These are phyloP conservation scores for Ypsolopha scabrella DNA, from an alignment of 2,888 invertebrate genomes.

Conservation along the genomic window DNA sequence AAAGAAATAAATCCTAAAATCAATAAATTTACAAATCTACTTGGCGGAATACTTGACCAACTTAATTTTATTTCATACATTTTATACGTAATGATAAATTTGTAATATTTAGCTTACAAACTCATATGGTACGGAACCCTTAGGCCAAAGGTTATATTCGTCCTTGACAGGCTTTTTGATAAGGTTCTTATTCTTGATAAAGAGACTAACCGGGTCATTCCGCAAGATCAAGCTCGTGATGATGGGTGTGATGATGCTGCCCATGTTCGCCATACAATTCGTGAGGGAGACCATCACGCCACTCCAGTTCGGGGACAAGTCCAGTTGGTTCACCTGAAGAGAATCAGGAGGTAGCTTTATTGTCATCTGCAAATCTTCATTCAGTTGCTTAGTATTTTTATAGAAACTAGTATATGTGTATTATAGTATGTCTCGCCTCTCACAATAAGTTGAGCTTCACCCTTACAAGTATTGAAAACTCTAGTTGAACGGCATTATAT, in stretches of 20 bases:
- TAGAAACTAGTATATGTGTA: neutral
- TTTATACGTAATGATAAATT: too few species aligned
- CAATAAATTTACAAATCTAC: too few species aligned
- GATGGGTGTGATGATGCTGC: conserved; percentile 1
- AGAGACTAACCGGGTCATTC: conserved; percentile 3
- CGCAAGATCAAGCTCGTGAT: neutral
- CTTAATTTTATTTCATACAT: too few species aligned
- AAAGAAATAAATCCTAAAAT: too few species aligned
- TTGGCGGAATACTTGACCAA: too few species aligned
- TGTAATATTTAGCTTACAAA: too few species aligned
- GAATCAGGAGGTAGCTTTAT: neutral
- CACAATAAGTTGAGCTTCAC: neutral
- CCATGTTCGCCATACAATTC: neutral
- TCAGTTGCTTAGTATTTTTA: neutral
- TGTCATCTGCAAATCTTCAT: neutral
- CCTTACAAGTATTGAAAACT: neutral
- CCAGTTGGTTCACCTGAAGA: conserved; percentile 6
- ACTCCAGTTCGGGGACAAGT: conserved; percentile 4
- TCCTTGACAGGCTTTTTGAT: too few species aligned
- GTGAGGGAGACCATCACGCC: conserved; percentile 2
- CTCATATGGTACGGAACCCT: too few species aligned
- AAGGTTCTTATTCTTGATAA: neutral
- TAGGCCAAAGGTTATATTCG: too few species aligned
- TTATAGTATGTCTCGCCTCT: neutral
- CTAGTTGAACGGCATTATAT: neutral